phyloP scores from a whole-genome alignment of 1,140 invertebrate genomes.

The Dendroctonus ponderosae region DNA sequence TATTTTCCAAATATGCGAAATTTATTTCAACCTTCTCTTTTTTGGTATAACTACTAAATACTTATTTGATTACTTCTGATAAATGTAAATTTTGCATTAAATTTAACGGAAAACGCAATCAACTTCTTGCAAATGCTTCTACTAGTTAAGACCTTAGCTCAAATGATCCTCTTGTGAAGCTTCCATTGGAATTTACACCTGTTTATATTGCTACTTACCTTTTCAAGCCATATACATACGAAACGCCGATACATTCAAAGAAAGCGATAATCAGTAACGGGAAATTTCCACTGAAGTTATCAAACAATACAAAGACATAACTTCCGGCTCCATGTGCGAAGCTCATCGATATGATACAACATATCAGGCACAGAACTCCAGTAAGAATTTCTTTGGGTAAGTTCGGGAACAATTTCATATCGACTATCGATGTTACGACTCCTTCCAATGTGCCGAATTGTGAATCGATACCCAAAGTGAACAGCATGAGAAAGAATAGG shows the following conservation, averaged over 20 bases:
- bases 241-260: slow-evolving; percentile 88
- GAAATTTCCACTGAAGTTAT: slow-evolving; percentile 96
- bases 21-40: too few species aligned
- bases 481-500: slow-evolving; percentile 93
- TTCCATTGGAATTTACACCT: too few species aligned
- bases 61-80: too few species aligned
- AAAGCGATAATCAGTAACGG: slow-evolving; percentile 93
- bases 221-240: slow-evolving; percentile 93
- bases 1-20: too few species aligned
- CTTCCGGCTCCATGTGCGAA: slow-evolving; percentile 94
- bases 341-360: slow-evolving; percentile 85
- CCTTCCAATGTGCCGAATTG: slow-evolving; percentile 95
- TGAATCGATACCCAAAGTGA: slow-evolving; percentile 92
- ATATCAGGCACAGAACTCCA: slow-evolving; percentile 79
- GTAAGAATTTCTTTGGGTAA: slow-evolving; percentile 89
- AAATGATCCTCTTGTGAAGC: too few species aligned
- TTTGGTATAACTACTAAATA: slow-evolving; percentile 6
- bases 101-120: too few species aligned
- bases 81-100: too few species aligned
- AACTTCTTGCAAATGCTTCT: too few species aligned
- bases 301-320: slow-evolving; percentile 94
- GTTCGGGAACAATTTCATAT: slow-evolving; percentile 92
- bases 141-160: too few species aligned
- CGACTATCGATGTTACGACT: slow-evolving; percentile 92
- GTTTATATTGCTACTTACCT: too few species aligned